Percentiles rank a stretch among this genome's conserved stretches.
These are phyloP conservation scores for Sipha maydis DNA, from an alignment of 2,888 invertebrate species.

Conservation along the genomic window DNA sequence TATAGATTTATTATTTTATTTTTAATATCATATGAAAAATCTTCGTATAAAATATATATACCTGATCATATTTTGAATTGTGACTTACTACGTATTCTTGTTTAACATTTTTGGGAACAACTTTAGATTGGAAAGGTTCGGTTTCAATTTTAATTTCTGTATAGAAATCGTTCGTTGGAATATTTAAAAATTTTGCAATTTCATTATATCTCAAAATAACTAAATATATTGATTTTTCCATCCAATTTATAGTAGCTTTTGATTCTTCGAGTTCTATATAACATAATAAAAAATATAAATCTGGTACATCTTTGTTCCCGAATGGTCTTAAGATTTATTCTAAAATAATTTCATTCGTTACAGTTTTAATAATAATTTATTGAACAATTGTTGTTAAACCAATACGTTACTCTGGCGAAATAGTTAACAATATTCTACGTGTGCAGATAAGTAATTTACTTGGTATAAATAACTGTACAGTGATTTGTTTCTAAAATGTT, in stretches of 20 bases:
- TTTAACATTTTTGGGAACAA: slow-evolving; percentile 5
- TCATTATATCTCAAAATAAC: slow-evolving; percentile 10
- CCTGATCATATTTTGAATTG: neutral
- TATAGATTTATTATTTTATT: neutral
- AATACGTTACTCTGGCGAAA: too few relatives aligned
- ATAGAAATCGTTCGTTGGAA: neutral
- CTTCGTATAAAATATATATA: too few relatives aligned
- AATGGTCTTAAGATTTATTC: too few relatives aligned
- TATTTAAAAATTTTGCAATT: slow-evolving; percentile 17
- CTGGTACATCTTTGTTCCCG: too few relatives aligned
- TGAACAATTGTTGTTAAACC: too few relatives aligned
- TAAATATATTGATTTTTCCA: slow-evolving; percentile 9
- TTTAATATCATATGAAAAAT: neutral
- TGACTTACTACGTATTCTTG: slow-evolving; percentile 13
- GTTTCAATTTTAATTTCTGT: neutral
- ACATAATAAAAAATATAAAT: neutral
- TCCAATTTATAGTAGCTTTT: slow-evolving; percentile 18
- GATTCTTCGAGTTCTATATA: neutral
- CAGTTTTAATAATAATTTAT: too few relatives aligned
- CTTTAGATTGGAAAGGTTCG: neutral
- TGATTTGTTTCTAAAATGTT: too few relatives aligned
- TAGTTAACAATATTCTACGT: too few relatives aligned
- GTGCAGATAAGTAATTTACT: too few relatives aligned
- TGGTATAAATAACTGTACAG: too few relatives aligned
- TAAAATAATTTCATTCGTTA: too few relatives aligned